Percentiles rank a stretch among this genome's conserved stretches.
phyloP scores from a whole-genome alignment of 2,113 vertebrate species.

The Sakesphorus luctuosus region DNA sequence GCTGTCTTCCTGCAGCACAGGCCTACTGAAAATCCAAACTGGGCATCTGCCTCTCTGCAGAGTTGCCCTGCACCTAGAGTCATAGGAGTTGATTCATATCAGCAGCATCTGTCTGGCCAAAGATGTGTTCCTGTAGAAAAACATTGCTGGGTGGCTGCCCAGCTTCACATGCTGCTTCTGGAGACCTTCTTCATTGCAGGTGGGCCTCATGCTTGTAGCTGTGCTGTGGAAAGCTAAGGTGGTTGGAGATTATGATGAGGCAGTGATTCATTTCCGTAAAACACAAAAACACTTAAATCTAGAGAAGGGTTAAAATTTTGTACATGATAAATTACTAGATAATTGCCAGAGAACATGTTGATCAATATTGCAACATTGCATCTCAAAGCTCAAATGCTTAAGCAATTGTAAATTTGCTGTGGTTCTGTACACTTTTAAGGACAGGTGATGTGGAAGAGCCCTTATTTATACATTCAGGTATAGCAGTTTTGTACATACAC shows the following conservation, averaged over 20 bases:
- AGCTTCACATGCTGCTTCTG: fast-evolving
- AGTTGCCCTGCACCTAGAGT: fast-evolving
- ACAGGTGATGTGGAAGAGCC: not conserved
- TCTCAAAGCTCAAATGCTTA: not conserved
- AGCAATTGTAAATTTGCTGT: not conserved
- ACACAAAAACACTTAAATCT: not conserved
- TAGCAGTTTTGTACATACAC: fast-evolving
- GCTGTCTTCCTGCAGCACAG: not conserved
- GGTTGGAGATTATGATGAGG: fast-evolving
- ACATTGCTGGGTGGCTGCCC: fast-evolving
- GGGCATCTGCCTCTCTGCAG: too few relatives aligned
- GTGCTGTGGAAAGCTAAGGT: not conserved
- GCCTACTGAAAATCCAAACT: fast-evolving
- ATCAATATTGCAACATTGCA: not conserved
- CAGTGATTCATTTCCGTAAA: not conserved
- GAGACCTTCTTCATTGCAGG: not conserved
- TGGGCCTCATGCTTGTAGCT: fast-evolving
- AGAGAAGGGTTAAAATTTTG: not conserved
- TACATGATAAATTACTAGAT: too few relatives aligned
- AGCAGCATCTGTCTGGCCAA: fast-evolving
- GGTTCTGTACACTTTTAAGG: not conserved
- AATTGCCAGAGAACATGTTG: not conserved
- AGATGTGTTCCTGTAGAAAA: fast-evolving
- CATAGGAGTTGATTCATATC: not conserved
- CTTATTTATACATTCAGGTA: not conserved